phyloP scores from a whole-genome alignment of 2,888 invertebrate genomes.

The Smittia aterrima region DNA sequence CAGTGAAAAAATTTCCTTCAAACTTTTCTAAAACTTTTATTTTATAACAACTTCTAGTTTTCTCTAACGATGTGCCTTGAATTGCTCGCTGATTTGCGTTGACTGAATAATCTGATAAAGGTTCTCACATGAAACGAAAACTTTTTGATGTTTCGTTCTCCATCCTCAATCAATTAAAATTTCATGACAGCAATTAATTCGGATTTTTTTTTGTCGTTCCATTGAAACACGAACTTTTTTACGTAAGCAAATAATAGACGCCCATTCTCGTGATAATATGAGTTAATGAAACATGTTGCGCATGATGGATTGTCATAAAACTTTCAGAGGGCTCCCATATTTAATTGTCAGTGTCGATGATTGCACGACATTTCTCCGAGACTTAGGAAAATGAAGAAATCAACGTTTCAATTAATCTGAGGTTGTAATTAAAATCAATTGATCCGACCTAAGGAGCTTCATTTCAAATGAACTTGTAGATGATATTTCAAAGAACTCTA shows the following conservation, averaged over 20 bases:
- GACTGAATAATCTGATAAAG: background rate
- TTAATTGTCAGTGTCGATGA: too few relatives aligned
- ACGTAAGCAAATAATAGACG: conserved; percentile 13
- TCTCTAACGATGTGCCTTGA: background rate
- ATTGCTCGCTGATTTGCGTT: background rate
- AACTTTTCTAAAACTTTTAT: background rate
- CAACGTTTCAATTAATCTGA: too few relatives aligned
- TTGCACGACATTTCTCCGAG: too few relatives aligned
- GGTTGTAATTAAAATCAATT: too few relatives aligned
- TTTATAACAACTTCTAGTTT: background rate
- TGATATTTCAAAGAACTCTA: too few relatives aligned
- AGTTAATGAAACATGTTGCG: conserved; percentile 14
- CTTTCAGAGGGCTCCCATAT: too few relatives aligned
- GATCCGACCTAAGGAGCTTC: too few relatives aligned
- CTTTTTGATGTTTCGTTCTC: background rate
- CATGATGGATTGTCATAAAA: background rate
- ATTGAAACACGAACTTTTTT: background rate
- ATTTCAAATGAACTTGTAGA: too few relatives aligned
- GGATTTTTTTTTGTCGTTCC: background rate
- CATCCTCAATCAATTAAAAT: conserved; percentile 39
- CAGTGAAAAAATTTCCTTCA: background rate
- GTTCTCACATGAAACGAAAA: background rate
- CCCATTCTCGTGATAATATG: conserved; percentile 29
- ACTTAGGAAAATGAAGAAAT: too few relatives aligned
- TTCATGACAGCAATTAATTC: conserved; percentile 41